phyloP scores from a whole-genome alignment of 2,888 invertebrate species.

The Fragum whitleyi region DNA sequence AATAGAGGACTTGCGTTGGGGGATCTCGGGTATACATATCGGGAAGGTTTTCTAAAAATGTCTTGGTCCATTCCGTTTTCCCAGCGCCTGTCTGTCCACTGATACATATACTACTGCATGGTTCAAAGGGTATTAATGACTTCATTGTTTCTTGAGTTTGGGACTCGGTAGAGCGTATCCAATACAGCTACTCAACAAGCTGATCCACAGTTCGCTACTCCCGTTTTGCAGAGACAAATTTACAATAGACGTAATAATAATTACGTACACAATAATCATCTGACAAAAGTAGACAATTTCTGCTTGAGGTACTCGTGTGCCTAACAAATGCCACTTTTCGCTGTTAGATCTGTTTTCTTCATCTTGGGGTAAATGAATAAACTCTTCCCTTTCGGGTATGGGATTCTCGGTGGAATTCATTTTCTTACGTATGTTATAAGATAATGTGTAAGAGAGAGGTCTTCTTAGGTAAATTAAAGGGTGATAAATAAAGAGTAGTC shows the following conservation, averaged over 20 bases:
- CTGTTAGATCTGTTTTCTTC: constrained; percentile 29
- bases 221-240: constrained; percentile 48
- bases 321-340: constrained; percentile 52
- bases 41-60: constrained; percentile 30
- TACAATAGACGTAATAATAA: constrained; percentile 53
- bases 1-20: constrained; percentile 44
- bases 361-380: constrained; percentile 26
- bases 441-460: no score
- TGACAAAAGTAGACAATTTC: constrained; percentile 64
- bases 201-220: constrained; percentile 42
- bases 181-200: constrained; percentile 45
- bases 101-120: constrained; percentile 56
- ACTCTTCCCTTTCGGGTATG: constrained; percentile 34
- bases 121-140: constrained; percentile 42
- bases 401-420: constrained; percentile 17
- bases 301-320: constrained; percentile 44
- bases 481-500: no score
- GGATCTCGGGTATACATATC: constrained; percentile 49
- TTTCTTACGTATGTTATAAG: constrained; percentile 14
- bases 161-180: constrained; percentile 43
- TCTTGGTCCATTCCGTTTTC: constrained; percentile 54
- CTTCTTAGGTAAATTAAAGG: no score
- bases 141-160: constrained; percentile 46
- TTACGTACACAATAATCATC: constrained; percentile 52
- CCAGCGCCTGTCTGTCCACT: constrained; percentile 52